Evolutionary conservation across 2,888 invertebrate species (phyloP).

Genomic region (Esperia sulphurella): DNA sequence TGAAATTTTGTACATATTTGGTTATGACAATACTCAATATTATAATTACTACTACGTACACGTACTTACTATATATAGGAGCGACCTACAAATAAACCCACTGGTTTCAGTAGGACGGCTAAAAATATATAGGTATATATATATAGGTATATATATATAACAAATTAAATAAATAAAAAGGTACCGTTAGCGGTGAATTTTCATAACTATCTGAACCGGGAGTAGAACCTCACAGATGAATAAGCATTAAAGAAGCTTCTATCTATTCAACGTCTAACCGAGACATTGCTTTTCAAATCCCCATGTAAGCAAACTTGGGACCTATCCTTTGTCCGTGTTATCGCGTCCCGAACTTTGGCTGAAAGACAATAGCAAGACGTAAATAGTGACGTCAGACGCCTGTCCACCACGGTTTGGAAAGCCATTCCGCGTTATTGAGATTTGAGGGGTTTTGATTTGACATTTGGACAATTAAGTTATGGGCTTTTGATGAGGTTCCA

Average conservation of each 20-base stretch:
- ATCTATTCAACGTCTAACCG: slow-evolving; percentile 18
- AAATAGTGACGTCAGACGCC: slow-evolving; percentile 31
- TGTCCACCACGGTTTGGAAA: slow-evolving; percentile 29
- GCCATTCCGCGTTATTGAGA: slow-evolving; percentile 18
- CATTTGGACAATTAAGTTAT: not conserved
- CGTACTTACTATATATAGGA: no score
- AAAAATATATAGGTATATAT: no score
- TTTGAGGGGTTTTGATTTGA: not conserved
- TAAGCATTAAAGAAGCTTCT: not conserved
- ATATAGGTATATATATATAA: no score
- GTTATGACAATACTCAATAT: no score
- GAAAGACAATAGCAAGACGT: slow-evolving; percentile 52
- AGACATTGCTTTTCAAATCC: slow-evolving; percentile 54
- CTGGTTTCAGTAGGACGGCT: no score
- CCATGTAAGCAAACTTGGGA: slow-evolving; percentile 52
- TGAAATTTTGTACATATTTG: no score
- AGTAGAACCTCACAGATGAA: not conserved
- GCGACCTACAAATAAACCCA: no score
- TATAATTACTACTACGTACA: no score
- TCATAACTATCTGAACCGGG: no score
- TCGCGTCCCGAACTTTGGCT: slow-evolving; percentile 54
- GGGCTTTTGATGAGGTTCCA: no score
- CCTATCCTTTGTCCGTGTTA: slow-evolving; percentile 57
- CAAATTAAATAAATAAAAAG: no score
- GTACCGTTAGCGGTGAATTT: no score